phyloP scores from a whole-genome alignment of 2,888 invertebrate species.

The Drosophila lacicola region DNA sequence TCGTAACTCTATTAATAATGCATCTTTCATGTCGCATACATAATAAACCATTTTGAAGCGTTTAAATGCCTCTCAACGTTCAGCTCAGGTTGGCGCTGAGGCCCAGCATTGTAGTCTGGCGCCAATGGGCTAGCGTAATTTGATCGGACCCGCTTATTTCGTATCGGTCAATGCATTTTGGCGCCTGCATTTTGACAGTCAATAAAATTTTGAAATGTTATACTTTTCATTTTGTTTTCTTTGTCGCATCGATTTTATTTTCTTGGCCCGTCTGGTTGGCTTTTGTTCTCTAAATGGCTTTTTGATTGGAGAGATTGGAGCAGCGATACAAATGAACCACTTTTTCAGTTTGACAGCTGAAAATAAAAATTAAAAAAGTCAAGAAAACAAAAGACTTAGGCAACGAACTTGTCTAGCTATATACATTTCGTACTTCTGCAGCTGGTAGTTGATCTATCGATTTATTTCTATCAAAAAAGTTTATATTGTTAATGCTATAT shows the following conservation, averaged over 20 bases:
- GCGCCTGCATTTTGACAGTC: slow-evolving; percentile 80
- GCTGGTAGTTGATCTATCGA: slow-evolving; percentile 8
- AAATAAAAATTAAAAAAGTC: slow-evolving; percentile 21
- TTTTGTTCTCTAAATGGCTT: slow-evolving; percentile 73
- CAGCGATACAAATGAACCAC: slow-evolving; percentile 73
- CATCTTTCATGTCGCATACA: slow-evolving; percentile 64
- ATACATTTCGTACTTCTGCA: slow-evolving; percentile 6
- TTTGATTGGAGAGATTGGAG: slow-evolving; percentile 78
- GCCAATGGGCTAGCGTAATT: slow-evolving; percentile 52
- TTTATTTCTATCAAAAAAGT: slow-evolving; percentile 1
- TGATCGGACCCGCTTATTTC: slow-evolving; percentile 59
- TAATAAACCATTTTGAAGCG: slow-evolving; percentile 66
- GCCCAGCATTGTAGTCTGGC: slow-evolving; percentile 38
- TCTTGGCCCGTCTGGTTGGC: slow-evolving; percentile 24
- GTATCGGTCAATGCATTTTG: slow-evolving; percentile 49
- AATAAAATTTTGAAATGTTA: slow-evolving; percentile 82
- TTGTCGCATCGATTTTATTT: slow-evolving; percentile 65
- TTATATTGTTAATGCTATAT: slow-evolving; percentile 1
- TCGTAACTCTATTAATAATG: slow-evolving; percentile 64
- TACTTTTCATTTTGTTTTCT: slow-evolving; percentile 67
- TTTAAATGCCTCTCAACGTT: slow-evolving; percentile 42
- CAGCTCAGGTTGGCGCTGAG: slow-evolving; percentile 33
- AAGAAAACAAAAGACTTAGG: slow-evolving; percentile 65
- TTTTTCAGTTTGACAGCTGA: slow-evolving; percentile 73
- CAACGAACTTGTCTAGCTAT: slow-evolving; percentile 64